phyloP scores from a whole-genome alignment of 2,888 invertebrate genomes.

The Seira musarum region DNA sequence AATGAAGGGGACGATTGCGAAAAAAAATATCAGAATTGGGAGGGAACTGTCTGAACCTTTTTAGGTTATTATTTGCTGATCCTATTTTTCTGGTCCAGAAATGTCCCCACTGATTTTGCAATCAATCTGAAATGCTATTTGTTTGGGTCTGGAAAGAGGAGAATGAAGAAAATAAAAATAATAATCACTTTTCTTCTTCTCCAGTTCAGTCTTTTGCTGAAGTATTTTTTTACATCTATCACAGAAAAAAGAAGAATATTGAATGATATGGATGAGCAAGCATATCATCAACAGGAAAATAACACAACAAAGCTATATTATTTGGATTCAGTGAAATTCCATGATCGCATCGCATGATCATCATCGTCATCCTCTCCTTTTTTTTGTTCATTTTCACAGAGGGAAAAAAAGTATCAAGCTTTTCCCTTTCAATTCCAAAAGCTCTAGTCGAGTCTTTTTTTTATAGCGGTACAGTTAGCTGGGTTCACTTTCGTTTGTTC shows the following conservation, averaged over 20 bases:
- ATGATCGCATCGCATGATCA: constrained; percentile 5
- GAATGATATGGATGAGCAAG: constrained; percentile 3
- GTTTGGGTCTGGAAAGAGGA: background rate
- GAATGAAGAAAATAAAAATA: background rate
- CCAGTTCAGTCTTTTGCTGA: no score
- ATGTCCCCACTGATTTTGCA: constrained; percentile 3
- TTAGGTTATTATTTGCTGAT: background rate
- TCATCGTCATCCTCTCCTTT: background rate
- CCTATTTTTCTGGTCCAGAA: background rate
- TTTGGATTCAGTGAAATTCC: background rate
- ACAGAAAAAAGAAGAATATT: background rate
- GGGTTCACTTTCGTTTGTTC: constrained; percentile 18
- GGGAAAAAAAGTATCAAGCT: background rate
- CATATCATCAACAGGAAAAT: background rate
- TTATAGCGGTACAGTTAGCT: background rate
- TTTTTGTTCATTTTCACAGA: background rate
- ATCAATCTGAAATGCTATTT: background rate
- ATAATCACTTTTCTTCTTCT: background rate
- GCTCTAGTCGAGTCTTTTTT: background rate
- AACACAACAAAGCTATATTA: constrained; percentile 10
- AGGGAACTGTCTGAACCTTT: background rate
- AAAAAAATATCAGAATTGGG: background rate
- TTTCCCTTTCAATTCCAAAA: background rate
- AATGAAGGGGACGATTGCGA: background rate
- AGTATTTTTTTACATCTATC: no score